Evolutionary conservation across 2,888 invertebrate genomes (phyloP).

Genomic region (Phania funesta): DNA sequence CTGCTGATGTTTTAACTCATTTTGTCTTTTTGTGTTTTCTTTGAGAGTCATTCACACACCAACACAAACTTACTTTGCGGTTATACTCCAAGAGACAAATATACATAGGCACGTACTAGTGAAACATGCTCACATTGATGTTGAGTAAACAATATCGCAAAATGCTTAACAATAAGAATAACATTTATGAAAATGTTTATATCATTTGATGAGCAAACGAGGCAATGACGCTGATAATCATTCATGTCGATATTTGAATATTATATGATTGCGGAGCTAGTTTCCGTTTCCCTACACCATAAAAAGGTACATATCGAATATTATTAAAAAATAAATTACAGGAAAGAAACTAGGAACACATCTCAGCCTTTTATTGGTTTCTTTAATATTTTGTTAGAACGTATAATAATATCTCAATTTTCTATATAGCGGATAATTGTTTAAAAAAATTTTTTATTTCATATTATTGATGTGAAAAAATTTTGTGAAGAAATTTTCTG

Average conservation of each 20-base stretch:
- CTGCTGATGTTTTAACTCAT: not conserved
- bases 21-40: constrained; percentile 14
- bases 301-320: not conserved
- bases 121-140: not conserved
- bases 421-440: no score
- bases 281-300: not conserved
- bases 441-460: no score
- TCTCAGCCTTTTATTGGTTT: no score
- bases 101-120: not conserved
- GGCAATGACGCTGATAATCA: constrained; percentile 33
- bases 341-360: no score
- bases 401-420: no score
- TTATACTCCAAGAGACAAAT: not conserved
- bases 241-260: constrained; percentile 5
- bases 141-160: constrained; percentile 16
- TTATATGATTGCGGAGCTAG: not conserved
- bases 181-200: constrained; percentile 21
- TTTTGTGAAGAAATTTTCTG: no score
- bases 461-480: no score
- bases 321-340: no score
- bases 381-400: no score
- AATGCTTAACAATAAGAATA: constrained; percentile 7
- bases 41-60: not conserved
- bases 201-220: not conserved
- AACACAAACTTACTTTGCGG: not conserved